Percentiles rank a stretch among this genome's conserved stretches.
Conservation (phyloP, 2,797 vertebrate species). For the Anguilla megastoma region DNA sequence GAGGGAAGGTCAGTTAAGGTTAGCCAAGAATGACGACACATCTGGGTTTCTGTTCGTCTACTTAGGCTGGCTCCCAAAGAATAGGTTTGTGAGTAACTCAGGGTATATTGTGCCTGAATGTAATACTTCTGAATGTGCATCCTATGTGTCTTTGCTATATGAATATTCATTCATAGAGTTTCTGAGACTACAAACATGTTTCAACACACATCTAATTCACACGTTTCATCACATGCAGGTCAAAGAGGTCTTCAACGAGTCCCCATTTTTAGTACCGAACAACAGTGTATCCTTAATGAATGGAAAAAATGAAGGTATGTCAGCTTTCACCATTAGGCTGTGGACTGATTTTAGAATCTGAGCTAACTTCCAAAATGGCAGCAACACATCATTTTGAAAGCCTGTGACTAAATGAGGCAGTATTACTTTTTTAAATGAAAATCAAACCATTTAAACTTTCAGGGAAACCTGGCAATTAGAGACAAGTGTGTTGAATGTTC, state of each 20-base stretch:
- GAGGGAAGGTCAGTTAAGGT: not conserved
- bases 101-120: not conserved
- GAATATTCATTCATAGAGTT: not conserved
- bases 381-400: not conserved
- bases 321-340: not conserved
- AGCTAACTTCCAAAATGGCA: not conserved
- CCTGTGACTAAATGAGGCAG: not conserved
- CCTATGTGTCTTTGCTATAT: not conserved
- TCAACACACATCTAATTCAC: not conserved
- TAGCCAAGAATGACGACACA: slow-evolving; percentile 15
- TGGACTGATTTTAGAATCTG: not conserved
- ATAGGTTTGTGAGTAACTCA: not conserved
- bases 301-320: slow-evolving; percentile 89
- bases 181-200: not conserved
- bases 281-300: slow-evolving; percentile 94
- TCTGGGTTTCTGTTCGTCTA: not conserved
- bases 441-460: not conserved
- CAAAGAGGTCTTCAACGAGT: slow-evolving; percentile 83
- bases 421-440: not conserved
- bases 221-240: slow-evolving; percentile 69
- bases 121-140: not conserved
- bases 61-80: not conserved
- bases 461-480: no score
- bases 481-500: not conserved
- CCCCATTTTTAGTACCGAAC: slow-evolving; percentile 90